phyloP scores from a whole-genome alignment of 2,797 vertebrate genomes.

The Rhinophrynus dorsalis region DNA sequence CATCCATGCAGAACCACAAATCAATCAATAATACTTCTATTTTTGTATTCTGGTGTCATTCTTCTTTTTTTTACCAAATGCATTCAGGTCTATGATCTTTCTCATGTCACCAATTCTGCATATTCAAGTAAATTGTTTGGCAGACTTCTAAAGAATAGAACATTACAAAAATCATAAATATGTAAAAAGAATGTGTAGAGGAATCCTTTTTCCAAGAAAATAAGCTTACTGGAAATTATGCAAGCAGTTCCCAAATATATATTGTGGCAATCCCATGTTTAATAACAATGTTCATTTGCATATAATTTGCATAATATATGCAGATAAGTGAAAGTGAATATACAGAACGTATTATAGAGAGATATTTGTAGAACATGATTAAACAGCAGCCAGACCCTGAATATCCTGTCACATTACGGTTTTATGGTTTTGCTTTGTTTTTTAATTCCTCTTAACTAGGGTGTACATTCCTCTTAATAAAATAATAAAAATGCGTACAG shows the following conservation, averaged over 20 bases:
- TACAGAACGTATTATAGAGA: slow-evolving; percentile 16
- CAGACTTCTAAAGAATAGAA: not conserved
- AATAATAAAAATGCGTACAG: no score
- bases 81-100: no score
- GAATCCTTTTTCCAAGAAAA: slow-evolving; percentile 1
- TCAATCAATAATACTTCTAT: no score
- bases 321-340: slow-evolving; percentile 6
- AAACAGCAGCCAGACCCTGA: slow-evolving; percentile 4
- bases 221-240: slow-evolving; percentile 17
- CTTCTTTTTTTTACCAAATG: no score
- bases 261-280: slow-evolving; percentile 22
- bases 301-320: slow-evolving; percentile 29
- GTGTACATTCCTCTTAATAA: no score
- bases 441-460: no score
- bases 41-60: no score
- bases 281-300: slow-evolving; percentile 23
- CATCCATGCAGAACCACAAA: no score
- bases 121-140: not conserved
- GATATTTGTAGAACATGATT: slow-evolving; percentile 18
- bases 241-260: slow-evolving; percentile 7
- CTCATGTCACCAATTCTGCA: slow-evolving; percentile 4
- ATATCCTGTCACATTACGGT: no score
- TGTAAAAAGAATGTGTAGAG: slow-evolving; percentile 26
- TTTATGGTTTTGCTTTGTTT: no score
- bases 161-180: no score